Conservation (phyloP, 2,113 vertebrate genomes). For the Ondatra zibethicus region DNA sequence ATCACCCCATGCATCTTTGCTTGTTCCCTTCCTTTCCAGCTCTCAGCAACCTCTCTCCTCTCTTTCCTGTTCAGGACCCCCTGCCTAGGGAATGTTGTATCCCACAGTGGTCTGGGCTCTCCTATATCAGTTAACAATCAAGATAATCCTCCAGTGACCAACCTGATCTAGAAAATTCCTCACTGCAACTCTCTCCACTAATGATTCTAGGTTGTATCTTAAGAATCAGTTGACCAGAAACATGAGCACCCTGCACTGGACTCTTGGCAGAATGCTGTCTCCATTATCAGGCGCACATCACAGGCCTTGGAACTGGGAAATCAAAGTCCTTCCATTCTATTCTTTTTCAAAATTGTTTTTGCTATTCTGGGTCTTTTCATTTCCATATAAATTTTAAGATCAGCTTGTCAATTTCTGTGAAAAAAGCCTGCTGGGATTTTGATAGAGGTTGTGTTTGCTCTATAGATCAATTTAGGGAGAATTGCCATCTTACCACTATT, state of each 20-base stretch:
- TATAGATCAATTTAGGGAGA: neutral
- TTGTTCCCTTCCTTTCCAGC: neutral
- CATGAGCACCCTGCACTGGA: fast-evolving
- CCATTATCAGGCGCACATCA: neutral
- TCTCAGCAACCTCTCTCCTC: too few species aligned
- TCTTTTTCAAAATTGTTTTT: slow-evolving; percentile 33
- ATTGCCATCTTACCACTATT: neutral
- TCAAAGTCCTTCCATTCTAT: neutral
- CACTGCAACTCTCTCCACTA: neutral
- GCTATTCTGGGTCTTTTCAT: slow-evolving; percentile 15
- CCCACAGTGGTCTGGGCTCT: neutral
- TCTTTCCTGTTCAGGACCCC: neutral
- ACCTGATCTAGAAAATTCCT: neutral
- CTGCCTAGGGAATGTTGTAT: neutral
- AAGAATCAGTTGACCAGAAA: neutral
- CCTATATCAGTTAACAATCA: neutral
- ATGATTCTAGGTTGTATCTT: too few species aligned
- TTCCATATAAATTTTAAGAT: slow-evolving; percentile 58
- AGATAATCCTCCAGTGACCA: neutral
- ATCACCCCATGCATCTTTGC: neutral
- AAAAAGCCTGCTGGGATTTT: slow-evolving; percentile 55
- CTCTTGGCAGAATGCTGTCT: neutral
- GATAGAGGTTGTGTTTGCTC: neutral
- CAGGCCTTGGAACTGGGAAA: neutral
- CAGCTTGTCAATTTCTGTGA: slow-evolving; percentile 55